Base-by-base conservation (phyloP, 2,797 vertebrate genomes). In the Characodon lateralis region DNA sequence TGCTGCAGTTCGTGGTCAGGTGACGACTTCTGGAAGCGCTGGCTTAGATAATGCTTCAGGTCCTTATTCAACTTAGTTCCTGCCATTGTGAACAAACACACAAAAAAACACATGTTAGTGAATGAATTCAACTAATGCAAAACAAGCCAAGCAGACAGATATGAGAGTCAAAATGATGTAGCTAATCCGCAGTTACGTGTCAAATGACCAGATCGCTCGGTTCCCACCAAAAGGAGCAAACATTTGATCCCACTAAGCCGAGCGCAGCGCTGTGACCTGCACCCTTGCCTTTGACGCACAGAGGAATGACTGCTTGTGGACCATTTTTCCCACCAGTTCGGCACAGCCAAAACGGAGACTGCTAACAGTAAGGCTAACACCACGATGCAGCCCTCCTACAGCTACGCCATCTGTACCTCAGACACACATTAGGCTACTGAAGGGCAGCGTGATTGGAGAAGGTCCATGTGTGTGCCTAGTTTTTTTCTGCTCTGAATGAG, bases 51-150 rank as follows among this genome's bases (percentile, higher is more conserved):
- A 82, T 97, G 96, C 75, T 98, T 96, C 91, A 99, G 96, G 89
- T 99, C 98, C 92, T 99, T 99, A 93, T 95, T 99, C 87, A 99
- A 96, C 90, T 97, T 97, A 90, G 91, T 97, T 94, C 98, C 98
- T 99, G 95, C 83, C 71, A 88, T 91, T 53, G 73, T 55, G 74
- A 69, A 90, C 85, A 92, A 81, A 91, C 28, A 84, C 24, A 35
- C 3, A 76, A 71, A 88, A 83, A 77, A 75, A 77, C 73, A 26
- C 70, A 83, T 82, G 51, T 85, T 26, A 89, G 1, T 48, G 22
- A 39, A 85, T 78, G 56, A 76, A 78, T 79, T 87, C 63, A 77
- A 59, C 20, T 16, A 3, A 13, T 26, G 9, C 51, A 74, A 82
- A 73, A 80, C 14, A 65, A 65, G 61, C 31, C 31, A 65, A 75